These are phyloP conservation scores for Cyprinodon variegatus DNA, from an alignment of 2,113 vertebrate species.

Conservation along the genomic window DNA sequence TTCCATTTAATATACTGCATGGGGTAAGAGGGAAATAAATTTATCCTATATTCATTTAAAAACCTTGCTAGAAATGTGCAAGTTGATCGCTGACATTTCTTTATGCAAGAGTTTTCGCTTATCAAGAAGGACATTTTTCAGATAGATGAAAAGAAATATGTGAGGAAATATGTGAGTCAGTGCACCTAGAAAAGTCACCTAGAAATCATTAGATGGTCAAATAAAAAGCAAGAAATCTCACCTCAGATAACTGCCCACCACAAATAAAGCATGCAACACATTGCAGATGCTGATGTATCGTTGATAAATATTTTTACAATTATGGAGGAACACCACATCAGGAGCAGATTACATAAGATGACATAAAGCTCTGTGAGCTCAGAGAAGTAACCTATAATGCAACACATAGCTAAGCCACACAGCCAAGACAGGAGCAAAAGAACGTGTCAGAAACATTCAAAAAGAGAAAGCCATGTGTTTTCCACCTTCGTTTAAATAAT, in stretches of 20 bases:
- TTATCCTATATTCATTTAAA: no score
- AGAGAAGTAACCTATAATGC: background rate
- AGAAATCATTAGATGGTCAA: background rate
- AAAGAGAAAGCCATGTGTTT: background rate
- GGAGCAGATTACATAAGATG: no score
- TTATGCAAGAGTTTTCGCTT: no score
- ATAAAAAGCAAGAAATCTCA: background rate
- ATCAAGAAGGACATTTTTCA: background rate
- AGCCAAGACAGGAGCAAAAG: background rate
- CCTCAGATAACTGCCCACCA: background rate
- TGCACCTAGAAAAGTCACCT: background rate
- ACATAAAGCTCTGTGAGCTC: background rate
- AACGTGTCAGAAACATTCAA: background rate
- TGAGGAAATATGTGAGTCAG: background rate
- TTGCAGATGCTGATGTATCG: background rate
- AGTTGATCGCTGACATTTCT: no score
- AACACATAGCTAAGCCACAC: background rate
- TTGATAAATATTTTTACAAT: background rate
- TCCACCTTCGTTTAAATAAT: background rate
- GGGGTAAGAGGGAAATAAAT: no score
- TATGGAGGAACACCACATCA: background rate
- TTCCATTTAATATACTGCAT: no score
- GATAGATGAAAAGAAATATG: background rate
- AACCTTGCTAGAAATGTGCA: no score
- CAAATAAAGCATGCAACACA: background rate